A percentile compares a stretch with the other conserved stretches of the same genome.
Conservation (phyloP, 2,888 invertebrate genomes). For the Apamea sordens region DNA sequence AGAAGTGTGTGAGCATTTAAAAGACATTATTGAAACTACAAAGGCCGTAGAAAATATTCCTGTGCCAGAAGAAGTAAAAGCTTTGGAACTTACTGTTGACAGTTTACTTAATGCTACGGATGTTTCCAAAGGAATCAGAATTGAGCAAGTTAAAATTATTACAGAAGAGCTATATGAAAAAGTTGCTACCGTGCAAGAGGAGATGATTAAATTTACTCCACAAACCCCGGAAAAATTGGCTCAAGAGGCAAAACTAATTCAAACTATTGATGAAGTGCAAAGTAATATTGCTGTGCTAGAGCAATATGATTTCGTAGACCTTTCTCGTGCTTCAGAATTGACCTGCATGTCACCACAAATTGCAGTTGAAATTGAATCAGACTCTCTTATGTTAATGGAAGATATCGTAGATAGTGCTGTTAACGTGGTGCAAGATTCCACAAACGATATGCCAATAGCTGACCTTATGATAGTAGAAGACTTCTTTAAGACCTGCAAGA, state of each 20-base stretch:
- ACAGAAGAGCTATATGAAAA: slow-evolving; percentile 81
- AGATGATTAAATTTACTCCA: slow-evolving; percentile 78
- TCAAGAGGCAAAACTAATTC: slow-evolving; percentile 80
- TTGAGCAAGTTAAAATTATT: slow-evolving; percentile 77
- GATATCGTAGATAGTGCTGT: slow-evolving; percentile 79
- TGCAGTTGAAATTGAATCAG: slow-evolving; percentile 77
- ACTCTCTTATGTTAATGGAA: slow-evolving; percentile 77
- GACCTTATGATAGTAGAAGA: slow-evolving; percentile 80
- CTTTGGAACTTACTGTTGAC: slow-evolving; percentile 73
- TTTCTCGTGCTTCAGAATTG: slow-evolving; percentile 80
- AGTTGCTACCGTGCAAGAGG: slow-evolving; percentile 79
- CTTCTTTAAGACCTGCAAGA: slow-evolving; percentile 80
- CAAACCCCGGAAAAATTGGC: slow-evolving; percentile 70
- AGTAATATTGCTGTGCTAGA: slow-evolving; percentile 82
- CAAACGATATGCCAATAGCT: slow-evolving; percentile 72
- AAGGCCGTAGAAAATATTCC: slow-evolving; percentile 50
- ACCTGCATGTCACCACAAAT: slow-evolving; percentile 73
- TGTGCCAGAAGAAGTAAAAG: slow-evolving; percentile 65
- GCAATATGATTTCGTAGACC: slow-evolving; percentile 82
- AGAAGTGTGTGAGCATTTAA: slow-evolving; percentile 78
- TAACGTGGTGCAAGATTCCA: slow-evolving; percentile 76
- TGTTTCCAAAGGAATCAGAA: slow-evolving; percentile 75
- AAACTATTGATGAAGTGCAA: slow-evolving; percentile 81
- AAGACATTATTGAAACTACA: slow-evolving; percentile 73
- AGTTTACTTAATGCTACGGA: slow-evolving; percentile 78